Conservation (phyloP, 2,113 vertebrate genomes). For the Boulengeromyrus knoepffleri region DNA sequence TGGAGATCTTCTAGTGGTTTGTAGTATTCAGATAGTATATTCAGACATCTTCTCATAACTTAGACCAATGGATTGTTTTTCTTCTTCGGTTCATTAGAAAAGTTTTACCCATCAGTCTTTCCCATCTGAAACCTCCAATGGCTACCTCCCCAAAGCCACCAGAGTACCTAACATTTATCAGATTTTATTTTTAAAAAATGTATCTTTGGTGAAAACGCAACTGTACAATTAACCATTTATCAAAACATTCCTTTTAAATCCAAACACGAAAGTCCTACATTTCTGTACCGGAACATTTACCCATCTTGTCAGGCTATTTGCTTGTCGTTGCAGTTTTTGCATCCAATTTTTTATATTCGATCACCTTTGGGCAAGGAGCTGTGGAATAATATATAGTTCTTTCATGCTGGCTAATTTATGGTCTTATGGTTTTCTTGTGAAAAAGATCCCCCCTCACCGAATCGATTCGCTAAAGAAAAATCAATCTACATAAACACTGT, state of each 20-base stretch:
- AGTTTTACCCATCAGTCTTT: neutral
- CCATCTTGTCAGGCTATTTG: neutral
- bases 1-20: neutral
- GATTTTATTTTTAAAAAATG: neutral
- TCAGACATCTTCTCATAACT: neutral
- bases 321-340: neutral
- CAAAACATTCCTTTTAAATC: neutral
- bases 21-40: neutral
- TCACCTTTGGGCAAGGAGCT: neutral
- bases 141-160: neutral
- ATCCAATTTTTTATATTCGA: neutral
- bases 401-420: neutral
- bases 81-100: neutral
- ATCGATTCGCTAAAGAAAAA: neutral
- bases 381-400: neutral
- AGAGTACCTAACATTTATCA: neutral
- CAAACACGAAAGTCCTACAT: neutral
- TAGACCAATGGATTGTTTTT: neutral
- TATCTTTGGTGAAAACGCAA: neutral
- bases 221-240: neutral
- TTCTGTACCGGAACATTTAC: neutral
- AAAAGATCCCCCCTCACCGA: neutral
- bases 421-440: neutral
- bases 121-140: neutral
- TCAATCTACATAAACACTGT: neutral